These are phyloP conservation scores for Diaprepes abbreviatus DNA, from an alignment of 2,888 invertebrate species.

Conservation along the genomic window DNA sequence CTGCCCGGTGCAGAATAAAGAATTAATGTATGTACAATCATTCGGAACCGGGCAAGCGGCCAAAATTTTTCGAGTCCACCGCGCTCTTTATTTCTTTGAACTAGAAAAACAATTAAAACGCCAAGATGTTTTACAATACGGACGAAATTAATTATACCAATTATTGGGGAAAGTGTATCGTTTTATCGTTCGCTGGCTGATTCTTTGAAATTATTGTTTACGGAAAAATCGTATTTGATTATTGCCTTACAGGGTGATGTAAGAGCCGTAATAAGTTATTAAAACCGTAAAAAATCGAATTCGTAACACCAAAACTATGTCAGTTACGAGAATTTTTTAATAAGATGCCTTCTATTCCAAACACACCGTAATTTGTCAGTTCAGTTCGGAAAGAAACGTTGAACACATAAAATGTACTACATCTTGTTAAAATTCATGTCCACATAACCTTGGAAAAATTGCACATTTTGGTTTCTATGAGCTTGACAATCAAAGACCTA, in stretches of 20 bases:
- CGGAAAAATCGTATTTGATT: not conserved
- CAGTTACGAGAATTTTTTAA: too few relatives aligned
- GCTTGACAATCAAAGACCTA: too few relatives aligned
- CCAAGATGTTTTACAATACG: not conserved
- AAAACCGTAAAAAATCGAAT: too few relatives aligned
- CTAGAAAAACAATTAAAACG: slow-evolving; percentile 20
- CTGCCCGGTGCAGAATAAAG: slow-evolving; percentile 11
- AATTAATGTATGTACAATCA: not conserved
- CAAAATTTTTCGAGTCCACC: slow-evolving; percentile 6
- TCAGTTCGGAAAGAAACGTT: too few relatives aligned
- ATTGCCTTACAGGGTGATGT: not conserved
- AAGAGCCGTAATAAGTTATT: too few relatives aligned
- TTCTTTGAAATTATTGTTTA: not conserved
- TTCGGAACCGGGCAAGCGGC: not conserved
- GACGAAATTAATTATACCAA: not conserved
- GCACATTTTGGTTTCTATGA: too few relatives aligned
- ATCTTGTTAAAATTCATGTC: too few relatives aligned
- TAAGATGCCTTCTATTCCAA: too few relatives aligned
- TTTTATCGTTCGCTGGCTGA: not conserved
- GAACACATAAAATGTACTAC: too few relatives aligned
- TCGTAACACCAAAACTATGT: too few relatives aligned
- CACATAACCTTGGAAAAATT: too few relatives aligned
- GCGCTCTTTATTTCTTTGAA: slow-evolving; percentile 15
- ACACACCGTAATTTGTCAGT: too few relatives aligned
- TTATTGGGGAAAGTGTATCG: slow-evolving; percentile 5